A percentile compares a stretch with the other conserved stretches of the same genome.
Evolutionary conservation across 2,888 invertebrate genomes (phyloP).

Genomic region (Rotaria macrura): DNA sequence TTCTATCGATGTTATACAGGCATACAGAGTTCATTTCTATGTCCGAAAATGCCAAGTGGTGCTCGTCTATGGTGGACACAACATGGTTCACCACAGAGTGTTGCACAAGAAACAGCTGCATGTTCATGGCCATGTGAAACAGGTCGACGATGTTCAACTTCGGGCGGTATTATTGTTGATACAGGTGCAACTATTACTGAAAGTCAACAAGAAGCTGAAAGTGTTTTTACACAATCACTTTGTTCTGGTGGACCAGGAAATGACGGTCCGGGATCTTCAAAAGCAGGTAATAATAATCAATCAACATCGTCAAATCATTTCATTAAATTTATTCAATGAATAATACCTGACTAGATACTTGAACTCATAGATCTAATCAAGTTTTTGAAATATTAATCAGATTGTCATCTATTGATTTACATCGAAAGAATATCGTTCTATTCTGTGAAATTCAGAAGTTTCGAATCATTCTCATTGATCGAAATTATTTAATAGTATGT

Average conservation of each 20-base stretch:
- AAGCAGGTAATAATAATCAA: neutral
- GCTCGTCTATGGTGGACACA: constrained; percentile 31
- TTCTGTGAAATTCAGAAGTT: too few relatives aligned
- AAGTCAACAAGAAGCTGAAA: constrained; percentile 28
- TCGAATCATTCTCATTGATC: too few relatives aligned
- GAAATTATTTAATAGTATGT: too few relatives aligned
- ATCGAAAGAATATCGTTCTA: too few relatives aligned
- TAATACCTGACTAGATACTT: too few relatives aligned
- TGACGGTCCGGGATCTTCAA: neutral
- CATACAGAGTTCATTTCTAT: constrained; percentile 27
- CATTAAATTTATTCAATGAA: too few relatives aligned
- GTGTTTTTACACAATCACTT: constrained; percentile 23
- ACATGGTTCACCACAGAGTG: constrained; percentile 29
- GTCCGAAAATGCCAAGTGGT: constrained; percentile 29
- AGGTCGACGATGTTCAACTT: constrained; percentile 26
- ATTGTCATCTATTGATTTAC: too few relatives aligned
- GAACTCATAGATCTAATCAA: too few relatives aligned
- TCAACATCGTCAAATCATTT: too few relatives aligned
- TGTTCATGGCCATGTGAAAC: constrained; percentile 33
- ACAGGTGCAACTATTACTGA: constrained; percentile 22
- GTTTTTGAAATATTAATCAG: too few relatives aligned
- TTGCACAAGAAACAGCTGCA: constrained; percentile 28
- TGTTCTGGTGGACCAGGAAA: neutral
- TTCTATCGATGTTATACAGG: constrained; percentile 30
- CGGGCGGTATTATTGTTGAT: constrained; percentile 28